Conservation (phyloP, 2,888 invertebrate species). For the Perithous albicinctus region DNA sequence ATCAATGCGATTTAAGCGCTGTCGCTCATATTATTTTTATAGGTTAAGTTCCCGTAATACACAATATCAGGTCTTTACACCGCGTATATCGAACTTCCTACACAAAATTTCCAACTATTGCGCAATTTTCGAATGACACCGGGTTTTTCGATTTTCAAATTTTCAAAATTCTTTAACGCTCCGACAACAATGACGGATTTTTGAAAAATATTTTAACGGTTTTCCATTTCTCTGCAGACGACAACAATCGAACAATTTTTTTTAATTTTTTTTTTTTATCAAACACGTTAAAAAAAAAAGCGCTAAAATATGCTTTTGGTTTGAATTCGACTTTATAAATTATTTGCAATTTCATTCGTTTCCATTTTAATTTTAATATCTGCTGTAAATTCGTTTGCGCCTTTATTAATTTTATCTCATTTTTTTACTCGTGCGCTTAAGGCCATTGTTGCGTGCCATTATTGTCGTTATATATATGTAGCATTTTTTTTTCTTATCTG, state of each 20-base stretch:
- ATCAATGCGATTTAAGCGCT: neutral
- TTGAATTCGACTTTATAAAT: no score
- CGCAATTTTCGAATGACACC: constrained; percentile 31
- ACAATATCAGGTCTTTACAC: neutral
- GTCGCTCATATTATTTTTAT: neutral
- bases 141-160: constrained; percentile 2
- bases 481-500: neutral
- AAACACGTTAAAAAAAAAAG: neutral
- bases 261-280: no score
- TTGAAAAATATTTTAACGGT: neutral
- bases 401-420: no score
- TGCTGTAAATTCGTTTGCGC: neutral
- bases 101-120: neutral
- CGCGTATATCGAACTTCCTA: no score
- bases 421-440: no score
- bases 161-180: constrained; percentile 18
- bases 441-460: no score
- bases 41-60: neutral
- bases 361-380: no score
- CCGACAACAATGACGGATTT: neutral
- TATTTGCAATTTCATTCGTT: no score
- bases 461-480: neutral
- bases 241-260: no score
- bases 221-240: neutral
- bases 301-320: neutral